These are phyloP conservation scores for Hydropsyche betteni DNA, from an alignment of 2,888 invertebrate genomes.

Conservation along the genomic window DNA sequence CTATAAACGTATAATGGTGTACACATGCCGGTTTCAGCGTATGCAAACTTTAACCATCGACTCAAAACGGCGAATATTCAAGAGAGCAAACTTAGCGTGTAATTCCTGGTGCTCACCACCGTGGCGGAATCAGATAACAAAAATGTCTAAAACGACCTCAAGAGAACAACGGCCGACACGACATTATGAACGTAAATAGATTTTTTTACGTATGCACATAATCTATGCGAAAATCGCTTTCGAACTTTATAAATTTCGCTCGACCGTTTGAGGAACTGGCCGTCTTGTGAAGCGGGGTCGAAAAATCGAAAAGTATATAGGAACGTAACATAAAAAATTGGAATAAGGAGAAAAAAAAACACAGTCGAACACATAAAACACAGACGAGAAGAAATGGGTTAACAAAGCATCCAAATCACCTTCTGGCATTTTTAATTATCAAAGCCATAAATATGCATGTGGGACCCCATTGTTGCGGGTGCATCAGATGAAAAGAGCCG, in stretches of 20 bases:
- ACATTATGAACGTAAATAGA: slow-evolving; percentile 1
- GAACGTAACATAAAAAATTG: background rate
- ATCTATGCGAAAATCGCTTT: no score
- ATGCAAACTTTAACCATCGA: slow-evolving; percentile 2
- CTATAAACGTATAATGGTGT: background rate
- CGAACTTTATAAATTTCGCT: no score
- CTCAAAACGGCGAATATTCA: slow-evolving; percentile 16
- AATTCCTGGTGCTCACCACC: slow-evolving; percentile 43
- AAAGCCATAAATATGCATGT: slow-evolving; percentile 49
- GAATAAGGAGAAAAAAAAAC: background rate
- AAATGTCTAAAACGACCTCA: slow-evolving; percentile 19
- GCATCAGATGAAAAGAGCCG: slow-evolving; percentile 46
- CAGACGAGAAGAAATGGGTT: slow-evolving; percentile 45
- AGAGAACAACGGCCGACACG: slow-evolving; percentile 5
- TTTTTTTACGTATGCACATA: background rate
- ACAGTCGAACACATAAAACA: slow-evolving; percentile 31
- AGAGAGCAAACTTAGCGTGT: slow-evolving; percentile 26
- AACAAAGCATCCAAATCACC: slow-evolving; percentile 49
- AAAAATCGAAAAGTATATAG: background rate
- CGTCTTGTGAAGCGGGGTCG: background rate
- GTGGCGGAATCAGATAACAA: slow-evolving; percentile 45
- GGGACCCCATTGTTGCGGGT: slow-evolving; percentile 42
- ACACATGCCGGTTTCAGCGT: no score
- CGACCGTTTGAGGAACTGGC: no score
- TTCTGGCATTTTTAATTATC: slow-evolving; percentile 50